Evolutionary conservation across 2,797 vertebrate species (phyloP), one percentile per base, ranked within the genome.

Genomic region (Percopsis omiscomaycus): DNA sequence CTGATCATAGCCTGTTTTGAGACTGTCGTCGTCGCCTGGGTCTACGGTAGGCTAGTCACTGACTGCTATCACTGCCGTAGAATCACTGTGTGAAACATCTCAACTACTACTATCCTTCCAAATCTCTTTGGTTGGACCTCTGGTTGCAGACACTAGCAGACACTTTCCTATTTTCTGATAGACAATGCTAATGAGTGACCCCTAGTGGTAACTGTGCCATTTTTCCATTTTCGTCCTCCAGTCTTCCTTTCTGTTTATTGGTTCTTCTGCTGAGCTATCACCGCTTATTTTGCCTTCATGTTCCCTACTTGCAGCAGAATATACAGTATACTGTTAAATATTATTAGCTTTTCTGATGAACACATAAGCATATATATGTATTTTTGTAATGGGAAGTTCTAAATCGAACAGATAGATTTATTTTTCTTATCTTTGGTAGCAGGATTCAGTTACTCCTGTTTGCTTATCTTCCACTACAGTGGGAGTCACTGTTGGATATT

Each of bases 1-100:
- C 81, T 93, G 3, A 44, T 91, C 58, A 92, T 93, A 3, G 90
- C 88, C 59, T 77, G 74, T 14, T 76, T 82, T 37, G 91, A 94
- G 85, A 69, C 67, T 1, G 0, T 89, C 2, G 69, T 78, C 15
- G 72, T 94, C 2, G 84, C 44, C 57, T 94, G 92, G 92, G 62
- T 89, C 1, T 91, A 91, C 5, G 89, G 88, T 90, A 32, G 66
- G 79, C 66, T 49, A 1, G 0, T 8, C 15, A n/a, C 2, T 6
- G 4, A 15, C 29, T 47, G 5, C 2, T 30, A 4, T 29, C 28
- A 10, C 3, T 27, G 4, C 8, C 51, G 37, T 42, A 6, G 1
- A 42, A 42, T 6, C 37, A 42, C 37, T 42, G 37, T 42, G 37
- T 2, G 1, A 29, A 14, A 46, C 29, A 6, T n/a, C 29, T n/a